These are phyloP conservation scores for Corythoichthys intestinalis DNA, from an alignment of 2,113 vertebrate species.

Conservation along the genomic window DNA sequence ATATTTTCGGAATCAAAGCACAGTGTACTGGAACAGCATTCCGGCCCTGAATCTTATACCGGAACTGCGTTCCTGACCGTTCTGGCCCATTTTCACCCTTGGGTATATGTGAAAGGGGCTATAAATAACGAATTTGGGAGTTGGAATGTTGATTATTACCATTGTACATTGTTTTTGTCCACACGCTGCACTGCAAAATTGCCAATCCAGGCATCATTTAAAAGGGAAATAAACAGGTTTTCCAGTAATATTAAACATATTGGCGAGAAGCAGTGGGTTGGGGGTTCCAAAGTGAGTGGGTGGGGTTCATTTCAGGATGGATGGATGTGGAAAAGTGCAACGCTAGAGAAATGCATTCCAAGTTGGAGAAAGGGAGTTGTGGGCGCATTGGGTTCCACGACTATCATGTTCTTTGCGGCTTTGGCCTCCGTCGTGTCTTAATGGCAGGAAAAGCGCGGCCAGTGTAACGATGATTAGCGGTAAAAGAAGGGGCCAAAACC, in stretches of 20 bases:
- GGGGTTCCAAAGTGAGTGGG: slow-evolving; percentile 14
- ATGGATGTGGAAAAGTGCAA: slow-evolving; percentile 73
- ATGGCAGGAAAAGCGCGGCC: slow-evolving; percentile 63
- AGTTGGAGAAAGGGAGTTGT: slow-evolving; percentile 22
- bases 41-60: too few relatives aligned
- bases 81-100: too few relatives aligned
- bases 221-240: neutral
- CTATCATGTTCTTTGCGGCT: slow-evolving; percentile 75
- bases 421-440: slow-evolving; percentile 59
- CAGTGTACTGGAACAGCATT: too few relatives aligned
- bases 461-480: slow-evolving; percentile 64
- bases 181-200: neutral
- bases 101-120: too few relatives aligned
- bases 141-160: too few relatives aligned
- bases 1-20: too few relatives aligned
- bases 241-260: neutral
- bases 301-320: slow-evolving; percentile 63
- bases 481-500: slow-evolving; percentile 62
- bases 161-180: neutral
- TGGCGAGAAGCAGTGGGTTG: neutral
- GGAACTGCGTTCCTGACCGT: too few relatives aligned
- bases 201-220: neutral
- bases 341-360: slow-evolving; percentile 72
- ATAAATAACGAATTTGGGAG: too few relatives aligned
- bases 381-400: slow-evolving; percentile 67